These are phyloP conservation scores for Gasterosteus aculeatus DNA, from an alignment of 2,113 vertebrate genomes.

Conservation along the genomic window DNA sequence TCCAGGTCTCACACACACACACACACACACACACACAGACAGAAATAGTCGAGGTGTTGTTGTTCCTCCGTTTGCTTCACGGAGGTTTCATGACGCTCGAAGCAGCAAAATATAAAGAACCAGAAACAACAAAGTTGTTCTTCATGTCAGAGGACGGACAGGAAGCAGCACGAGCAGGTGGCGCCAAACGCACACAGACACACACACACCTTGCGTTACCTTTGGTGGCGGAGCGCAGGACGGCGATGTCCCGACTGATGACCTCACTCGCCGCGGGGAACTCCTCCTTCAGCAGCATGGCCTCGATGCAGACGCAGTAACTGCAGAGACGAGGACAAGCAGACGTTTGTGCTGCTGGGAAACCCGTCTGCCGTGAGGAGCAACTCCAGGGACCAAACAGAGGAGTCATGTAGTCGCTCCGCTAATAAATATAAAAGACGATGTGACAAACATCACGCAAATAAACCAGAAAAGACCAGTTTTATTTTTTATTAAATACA, in stretches of 20 bases:
- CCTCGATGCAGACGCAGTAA: slow-evolving; percentile 88
- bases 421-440: no score
- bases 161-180: no score
- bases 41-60: slow-evolving; percentile 44
- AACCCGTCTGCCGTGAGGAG: no score
- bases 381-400: no score
- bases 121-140: no score
- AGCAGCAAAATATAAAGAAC: no score
- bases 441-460: no score
- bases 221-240: slow-evolving; percentile 84
- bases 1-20: slow-evolving; percentile 10
- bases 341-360: no score
- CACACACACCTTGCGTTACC: slow-evolving; percentile 76
- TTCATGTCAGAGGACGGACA: neutral
- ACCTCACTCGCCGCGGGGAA: slow-evolving; percentile 84
- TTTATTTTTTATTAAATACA: no score
- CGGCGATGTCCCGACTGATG: slow-evolving; percentile 81
- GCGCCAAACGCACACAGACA: no score
- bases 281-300: slow-evolving; percentile 92
- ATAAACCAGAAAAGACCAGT: no score
- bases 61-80: neutral
- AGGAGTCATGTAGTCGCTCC: no score
- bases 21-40: slow-evolving; percentile 31
- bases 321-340: slow-evolving; percentile 61
- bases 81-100: neutral